Conservation (phyloP, 30 jellyfish, hydroid and myxozoan species). For the Hydra vulgaris region DNA sequence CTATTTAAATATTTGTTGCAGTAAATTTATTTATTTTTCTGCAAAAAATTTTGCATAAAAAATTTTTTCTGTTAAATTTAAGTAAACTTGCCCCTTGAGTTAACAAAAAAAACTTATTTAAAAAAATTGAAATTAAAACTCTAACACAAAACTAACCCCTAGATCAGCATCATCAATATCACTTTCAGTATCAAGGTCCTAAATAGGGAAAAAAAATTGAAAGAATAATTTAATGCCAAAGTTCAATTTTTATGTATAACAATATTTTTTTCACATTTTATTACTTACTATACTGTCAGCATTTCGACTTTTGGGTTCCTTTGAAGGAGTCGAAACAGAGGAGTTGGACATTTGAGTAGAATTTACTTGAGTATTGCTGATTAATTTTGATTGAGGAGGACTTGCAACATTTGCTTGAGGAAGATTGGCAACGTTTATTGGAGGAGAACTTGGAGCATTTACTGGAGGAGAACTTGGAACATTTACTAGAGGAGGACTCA, state of each 20-base stretch:
- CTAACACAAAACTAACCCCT: slow-evolving; percentile 12
- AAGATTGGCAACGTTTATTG: not conserved
- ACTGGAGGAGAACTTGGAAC: too few relatives aligned
- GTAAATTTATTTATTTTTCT: too few relatives aligned
- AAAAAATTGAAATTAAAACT: not conserved
- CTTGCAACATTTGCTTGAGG: too few relatives aligned
- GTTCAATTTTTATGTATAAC: too few relatives aligned
- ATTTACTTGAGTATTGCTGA: not conserved
- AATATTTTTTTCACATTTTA: too few relatives aligned
- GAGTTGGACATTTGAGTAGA: not conserved
- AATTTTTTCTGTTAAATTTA: too few relatives aligned
- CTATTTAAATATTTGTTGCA: too few relatives aligned
- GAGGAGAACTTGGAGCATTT: too few relatives aligned
- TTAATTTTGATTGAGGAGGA: not conserved
- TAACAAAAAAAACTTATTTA: too few relatives aligned
- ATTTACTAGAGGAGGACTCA: too few relatives aligned
- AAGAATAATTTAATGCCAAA: not conserved
- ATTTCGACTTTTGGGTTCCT: slow-evolving; percentile 15
- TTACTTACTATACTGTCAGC: slow-evolving; percentile 64
- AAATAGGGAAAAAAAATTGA: not conserved
- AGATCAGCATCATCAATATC: slow-evolving; percentile 56
- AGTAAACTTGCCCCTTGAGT: too few relatives aligned
- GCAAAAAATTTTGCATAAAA: too few relatives aligned
- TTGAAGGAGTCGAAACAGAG: not conserved
- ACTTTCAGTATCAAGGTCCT: slow-evolving; percentile 73